Percentiles rank a stretch among this genome's conserved stretches.
Conservation (phyloP, 2,888 invertebrate species). For the Drosophila pseudotakahashii region DNA sequence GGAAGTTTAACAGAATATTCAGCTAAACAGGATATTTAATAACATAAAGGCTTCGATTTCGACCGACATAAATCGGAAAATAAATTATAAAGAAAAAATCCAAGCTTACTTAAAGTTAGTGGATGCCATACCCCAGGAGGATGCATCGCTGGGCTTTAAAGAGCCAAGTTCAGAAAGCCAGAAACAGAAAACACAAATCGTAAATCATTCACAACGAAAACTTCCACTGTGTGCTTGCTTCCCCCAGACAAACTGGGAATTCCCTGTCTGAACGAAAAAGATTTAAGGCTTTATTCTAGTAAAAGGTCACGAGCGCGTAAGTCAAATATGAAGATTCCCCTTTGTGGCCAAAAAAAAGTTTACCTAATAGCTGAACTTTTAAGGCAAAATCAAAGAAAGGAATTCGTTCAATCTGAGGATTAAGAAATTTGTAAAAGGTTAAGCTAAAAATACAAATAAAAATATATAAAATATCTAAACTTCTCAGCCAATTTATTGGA, state of each 20-base stretch:
- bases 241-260: slow-evolving; percentile 31
- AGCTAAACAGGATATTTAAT: not conserved
- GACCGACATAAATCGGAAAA: slow-evolving; percentile 15
- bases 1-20: slow-evolving; percentile 6
- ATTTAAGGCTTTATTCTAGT: slow-evolving; percentile 27
- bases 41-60: not conserved
- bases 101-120: slow-evolving; percentile 8
- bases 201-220: slow-evolving; percentile 40
- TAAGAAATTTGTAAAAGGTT: not conserved
- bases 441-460: not conserved
- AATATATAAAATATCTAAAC: not conserved
- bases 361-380: slow-evolving; percentile 19
- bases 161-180: slow-evolving; percentile 9
- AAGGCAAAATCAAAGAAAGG: slow-evolving; percentile 3
- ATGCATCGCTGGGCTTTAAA: slow-evolving; percentile 8
- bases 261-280: slow-evolving; percentile 30
- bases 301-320: slow-evolving; percentile 40
- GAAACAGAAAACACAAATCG: slow-evolving; percentile 37
- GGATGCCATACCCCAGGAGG: slow-evolving; percentile 4
- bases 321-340: slow-evolving; percentile 33
- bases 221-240: slow-evolving; percentile 5
- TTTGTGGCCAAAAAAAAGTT: slow-evolving; percentile 15
- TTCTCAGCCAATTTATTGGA: too few species aligned
- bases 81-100: slow-evolving; percentile 6
- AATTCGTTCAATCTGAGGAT: slow-evolving; percentile 12